Base-by-base conservation (phyloP, 2,888 invertebrate genomes). In the Thecocarcelia acutangulata region DNA sequence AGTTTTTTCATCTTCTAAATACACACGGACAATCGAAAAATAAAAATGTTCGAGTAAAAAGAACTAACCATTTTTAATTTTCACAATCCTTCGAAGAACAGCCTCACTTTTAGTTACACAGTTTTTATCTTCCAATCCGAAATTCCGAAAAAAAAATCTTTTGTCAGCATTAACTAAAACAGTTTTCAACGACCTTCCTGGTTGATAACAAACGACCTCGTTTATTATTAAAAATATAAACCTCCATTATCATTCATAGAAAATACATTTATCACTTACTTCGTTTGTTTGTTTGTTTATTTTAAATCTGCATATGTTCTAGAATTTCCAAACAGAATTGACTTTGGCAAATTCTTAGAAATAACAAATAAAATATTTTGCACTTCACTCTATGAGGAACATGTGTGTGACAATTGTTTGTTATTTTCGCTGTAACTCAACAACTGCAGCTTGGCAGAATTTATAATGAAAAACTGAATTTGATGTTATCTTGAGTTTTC, bases 271-370 rank as follows among this genome's bases (percentile, higher is more conserved):
- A 13, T 40, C 6, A 11, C 11, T 21, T n/a, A 19, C 1, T 33
- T 8, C 5, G 37, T 21, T 6, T 8, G 40, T 15, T 42, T 4
- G 40, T 50, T 59, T 37, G 17, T 17, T 63, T 33, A n/a, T n/a
- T 56, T 11, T 33, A 4, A 13, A 24, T 54, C 15, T 28, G 24
- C 42, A 37, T 28, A 19, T 33, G 13, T 46, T 48, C 48, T 21
- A 33, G 19, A 17, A 69, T 44, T 17, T 44, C 8, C n/a, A n/a
- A 54, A 12, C 12, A 15, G 54, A 56, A 56, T 69, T 19, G 24
- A 69, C 56, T 69, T 70, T 54, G 46, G 46, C 54, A 64, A 37
- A 73, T 68, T 76, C 76, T 52, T 24, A 21, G 52, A 12, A 75
- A 66, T 48, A 8, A 8, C 1, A 42, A 59, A 44, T 12, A 50